Conservation (phyloP, 2,888 invertebrate species). For the Pollenia griseotomentosa region DNA sequence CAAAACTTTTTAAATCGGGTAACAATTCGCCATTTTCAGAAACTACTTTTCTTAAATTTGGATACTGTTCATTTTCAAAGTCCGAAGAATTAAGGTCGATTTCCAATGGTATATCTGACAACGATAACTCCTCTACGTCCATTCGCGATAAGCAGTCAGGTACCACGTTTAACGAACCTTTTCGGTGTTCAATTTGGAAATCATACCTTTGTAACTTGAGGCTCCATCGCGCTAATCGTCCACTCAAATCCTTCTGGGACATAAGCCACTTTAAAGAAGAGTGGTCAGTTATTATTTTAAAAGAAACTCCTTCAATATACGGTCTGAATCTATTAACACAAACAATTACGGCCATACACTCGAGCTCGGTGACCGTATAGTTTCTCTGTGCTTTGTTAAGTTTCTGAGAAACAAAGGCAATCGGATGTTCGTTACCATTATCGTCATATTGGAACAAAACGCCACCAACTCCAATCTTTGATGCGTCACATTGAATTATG, state of each 20-base stretch:
- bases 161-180: constrained; percentile 11
- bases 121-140: constrained; percentile 3
- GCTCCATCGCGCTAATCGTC: constrained; percentile 22
- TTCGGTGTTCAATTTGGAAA: constrained; percentile 24
- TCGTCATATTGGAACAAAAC: constrained; percentile 35
- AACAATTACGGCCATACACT: constrained; percentile 51
- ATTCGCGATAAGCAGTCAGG: constrained; percentile 24
- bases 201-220: constrained; percentile 4
- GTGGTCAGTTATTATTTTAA: constrained; percentile 64
- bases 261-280: constrained; percentile 74
- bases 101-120: background rate
- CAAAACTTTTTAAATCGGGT: constrained; percentile 6
- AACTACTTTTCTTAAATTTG: background rate
- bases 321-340: constrained; percentile 60
- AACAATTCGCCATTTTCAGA: background rate
- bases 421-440: constrained; percentile 43
- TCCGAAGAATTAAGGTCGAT: background rate
- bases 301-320: constrained; percentile 72
- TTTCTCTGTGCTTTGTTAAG: constrained; percentile 46
- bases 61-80: background rate
- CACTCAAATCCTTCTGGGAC: constrained; percentile 75
- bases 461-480: constrained; percentile 1
- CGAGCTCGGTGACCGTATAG: constrained; percentile 49
- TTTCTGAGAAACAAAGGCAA: constrained; percentile 45
- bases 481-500: constrained; percentile 14